Evolutionary conservation across 2,888 invertebrate species (phyloP).

Genomic region (Aphidius colemani): DNA sequence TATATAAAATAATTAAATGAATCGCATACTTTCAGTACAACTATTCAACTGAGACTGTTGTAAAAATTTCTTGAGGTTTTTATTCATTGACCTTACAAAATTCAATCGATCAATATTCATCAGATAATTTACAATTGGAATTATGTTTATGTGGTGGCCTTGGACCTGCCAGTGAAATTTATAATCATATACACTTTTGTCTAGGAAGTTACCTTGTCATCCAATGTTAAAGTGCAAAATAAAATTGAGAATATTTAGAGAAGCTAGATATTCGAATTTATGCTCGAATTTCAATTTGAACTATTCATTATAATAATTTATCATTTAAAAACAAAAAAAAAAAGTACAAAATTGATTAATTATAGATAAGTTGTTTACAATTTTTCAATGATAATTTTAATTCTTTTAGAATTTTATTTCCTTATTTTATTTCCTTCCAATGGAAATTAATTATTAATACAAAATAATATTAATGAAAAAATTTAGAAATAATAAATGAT

Average conservation of each 20-base stretch:
- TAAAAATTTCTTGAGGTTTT: not conserved
- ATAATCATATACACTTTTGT: not conserved
- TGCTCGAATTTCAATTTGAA: no score
- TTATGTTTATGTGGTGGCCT: not conserved
- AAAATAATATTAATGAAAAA: not conserved
- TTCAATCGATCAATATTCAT: slow-evolving; percentile 6
- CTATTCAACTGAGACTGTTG: slow-evolving; percentile 6
- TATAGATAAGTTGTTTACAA: no score
- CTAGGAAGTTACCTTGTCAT: no score
- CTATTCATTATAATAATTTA: no score
- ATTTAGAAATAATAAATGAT: slow-evolving; percentile 9
- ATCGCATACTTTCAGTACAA: not conserved
- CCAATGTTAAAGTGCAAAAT: no score
- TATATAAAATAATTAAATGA: not conserved
- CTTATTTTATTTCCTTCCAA: no score
- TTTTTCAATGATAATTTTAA: no score
- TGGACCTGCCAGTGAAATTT: not conserved
- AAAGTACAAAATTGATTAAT: no score
- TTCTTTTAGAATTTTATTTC: no score
- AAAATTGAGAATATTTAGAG: not conserved
- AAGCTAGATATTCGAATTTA: not conserved
- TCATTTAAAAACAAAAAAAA: no score
- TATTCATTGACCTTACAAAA: slow-evolving; percentile 18
- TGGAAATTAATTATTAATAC: no score
- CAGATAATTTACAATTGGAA: no score